Evolutionary conservation across 2,888 invertebrate genomes (phyloP).

Genomic region (Blera fallax): DNA sequence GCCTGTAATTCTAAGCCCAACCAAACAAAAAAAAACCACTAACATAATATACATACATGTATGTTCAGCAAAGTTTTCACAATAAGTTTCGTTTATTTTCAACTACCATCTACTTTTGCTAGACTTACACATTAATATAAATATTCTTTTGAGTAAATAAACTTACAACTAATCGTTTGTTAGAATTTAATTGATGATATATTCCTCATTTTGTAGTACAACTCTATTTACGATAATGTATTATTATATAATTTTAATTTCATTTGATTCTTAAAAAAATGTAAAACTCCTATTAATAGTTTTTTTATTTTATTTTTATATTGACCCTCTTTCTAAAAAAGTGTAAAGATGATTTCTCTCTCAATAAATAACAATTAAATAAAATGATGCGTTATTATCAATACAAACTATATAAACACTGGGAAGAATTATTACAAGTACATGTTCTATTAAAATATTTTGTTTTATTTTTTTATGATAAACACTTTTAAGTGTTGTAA

Average conservation of each 20-base stretch:
- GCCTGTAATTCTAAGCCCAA: background rate
- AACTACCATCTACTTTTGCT: slow-evolving; percentile 60
- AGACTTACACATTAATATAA: slow-evolving; percentile 67
- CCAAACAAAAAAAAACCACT: background rate
- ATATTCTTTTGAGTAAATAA: slow-evolving; percentile 67
- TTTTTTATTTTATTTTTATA: slow-evolving; percentile 1
- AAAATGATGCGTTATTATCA: slow-evolving; percentile 46
- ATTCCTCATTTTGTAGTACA: slow-evolving; percentile 52
- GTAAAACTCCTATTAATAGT: slow-evolving; percentile 63
- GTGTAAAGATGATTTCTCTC: slow-evolving; percentile 30
- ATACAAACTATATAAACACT: slow-evolving; percentile 48
- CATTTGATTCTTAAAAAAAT: slow-evolving; percentile 67
- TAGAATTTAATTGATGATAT: slow-evolving; percentile 70
- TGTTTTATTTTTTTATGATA: background rate
- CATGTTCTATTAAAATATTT: slow-evolving; percentile 14
- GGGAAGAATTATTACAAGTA: slow-evolving; percentile 47
- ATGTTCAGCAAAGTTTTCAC: slow-evolving; percentile 40
- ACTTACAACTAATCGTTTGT: slow-evolving; percentile 67
- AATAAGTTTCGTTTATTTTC: slow-evolving; percentile 64
- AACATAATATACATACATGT: too few species aligned
- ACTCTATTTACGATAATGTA: slow-evolving; percentile 47
- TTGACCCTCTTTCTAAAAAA: slow-evolving; percentile 52
- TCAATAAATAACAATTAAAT: slow-evolving; percentile 70
- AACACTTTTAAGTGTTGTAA: slow-evolving; percentile 4
- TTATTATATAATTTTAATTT: slow-evolving; percentile 52